A percentile compares a stretch with the other conserved stretches of the same genome.
Evolutionary conservation across 2,888 invertebrate species (phyloP).

Genomic region (Gandaritis pyraliata): DNA sequence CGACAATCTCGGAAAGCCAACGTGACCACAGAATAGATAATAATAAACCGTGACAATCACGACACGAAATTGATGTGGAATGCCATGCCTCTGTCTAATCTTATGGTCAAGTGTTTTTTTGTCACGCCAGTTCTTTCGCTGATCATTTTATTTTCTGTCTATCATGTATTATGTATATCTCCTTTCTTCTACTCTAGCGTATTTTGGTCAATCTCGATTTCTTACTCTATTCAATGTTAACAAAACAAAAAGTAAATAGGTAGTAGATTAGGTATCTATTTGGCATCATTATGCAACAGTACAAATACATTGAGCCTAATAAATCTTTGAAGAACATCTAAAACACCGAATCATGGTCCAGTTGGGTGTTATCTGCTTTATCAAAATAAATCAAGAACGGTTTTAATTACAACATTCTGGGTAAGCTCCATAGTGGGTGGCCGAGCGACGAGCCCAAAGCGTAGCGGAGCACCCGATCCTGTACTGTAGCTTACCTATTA

Average conservation of each 20-base stretch:
- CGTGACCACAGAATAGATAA: slow-evolving; percentile 43
- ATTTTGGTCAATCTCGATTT: too few species aligned
- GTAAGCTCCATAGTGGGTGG: slow-evolving; percentile 66
- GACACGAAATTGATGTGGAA: slow-evolving; percentile 53
- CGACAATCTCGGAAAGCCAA: slow-evolving; percentile 52
- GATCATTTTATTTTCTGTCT: neutral
- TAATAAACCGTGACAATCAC: slow-evolving; percentile 54
- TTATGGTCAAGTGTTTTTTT: slow-evolving; percentile 24
- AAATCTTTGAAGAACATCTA: slow-evolving; percentile 54
- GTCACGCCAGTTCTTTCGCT: slow-evolving; percentile 7
- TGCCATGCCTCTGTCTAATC: slow-evolving; percentile 33
- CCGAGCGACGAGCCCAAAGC: slow-evolving; percentile 64
- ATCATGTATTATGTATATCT: too few species aligned
- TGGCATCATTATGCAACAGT: too few species aligned
- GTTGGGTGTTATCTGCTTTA: slow-evolving; percentile 59
- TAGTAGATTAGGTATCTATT: too few species aligned
- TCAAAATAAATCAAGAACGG: slow-evolving; percentile 65
- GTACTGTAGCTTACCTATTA: slow-evolving; percentile 60
- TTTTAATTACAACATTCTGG: slow-evolving; percentile 69
- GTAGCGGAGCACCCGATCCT: slow-evolving; percentile 49
- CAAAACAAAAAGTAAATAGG: too few species aligned
- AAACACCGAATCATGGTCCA: slow-evolving; percentile 49
- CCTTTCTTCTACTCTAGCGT: too few species aligned
- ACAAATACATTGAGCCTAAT: slow-evolving; percentile 9
- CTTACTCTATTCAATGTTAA: too few species aligned